These are phyloP conservation scores for Pseudopleuronectes americanus DNA, from an alignment of 2,797 vertebrate species.

Conservation along the genomic window DNA sequence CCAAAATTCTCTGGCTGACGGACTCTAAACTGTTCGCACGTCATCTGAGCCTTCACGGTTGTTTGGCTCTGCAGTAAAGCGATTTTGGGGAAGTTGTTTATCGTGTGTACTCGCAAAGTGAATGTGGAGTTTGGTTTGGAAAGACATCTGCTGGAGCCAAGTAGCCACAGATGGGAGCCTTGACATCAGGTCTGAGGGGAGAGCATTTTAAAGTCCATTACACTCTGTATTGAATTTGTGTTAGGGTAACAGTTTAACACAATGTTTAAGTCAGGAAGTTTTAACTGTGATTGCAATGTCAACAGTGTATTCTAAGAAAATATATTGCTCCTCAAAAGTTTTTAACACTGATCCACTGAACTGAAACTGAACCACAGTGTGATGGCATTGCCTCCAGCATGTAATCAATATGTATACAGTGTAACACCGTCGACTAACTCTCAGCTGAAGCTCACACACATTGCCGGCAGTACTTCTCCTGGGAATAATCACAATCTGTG, in stretches of 20 bases:
- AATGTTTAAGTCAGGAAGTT: not conserved
- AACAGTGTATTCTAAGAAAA: not conserved
- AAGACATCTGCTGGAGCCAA: conserved; percentile 9
- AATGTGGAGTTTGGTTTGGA: conserved; percentile 7
- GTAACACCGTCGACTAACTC: conserved; percentile 46
- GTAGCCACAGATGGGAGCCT: not conserved
- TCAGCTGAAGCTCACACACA: conserved; percentile 19
- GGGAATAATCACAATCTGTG: conserved; percentile 25
- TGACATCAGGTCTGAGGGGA: conserved; percentile 4
- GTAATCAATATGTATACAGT: conserved; percentile 41
- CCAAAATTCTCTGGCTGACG: conserved; percentile 39
- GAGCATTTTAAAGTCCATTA: not conserved
- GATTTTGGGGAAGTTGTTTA: conserved; percentile 25
- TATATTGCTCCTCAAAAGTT: not conserved
- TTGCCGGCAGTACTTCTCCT: conserved; percentile 28
- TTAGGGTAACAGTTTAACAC: conserved; percentile 1
- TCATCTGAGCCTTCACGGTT: conserved; percentile 20
- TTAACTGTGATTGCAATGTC: conserved; percentile 12
- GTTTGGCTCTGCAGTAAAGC: conserved; percentile 22
- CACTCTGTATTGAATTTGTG: conserved; percentile 1
- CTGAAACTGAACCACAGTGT: conserved; percentile 7
- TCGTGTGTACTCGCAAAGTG: conserved; percentile 12
- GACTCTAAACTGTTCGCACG: conserved; percentile 33
- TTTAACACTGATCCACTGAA: not conserved
- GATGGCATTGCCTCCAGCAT: conserved; percentile 19